Conservation (phyloP, 2,797 vertebrate species). For the Myotis findleyi region DNA sequence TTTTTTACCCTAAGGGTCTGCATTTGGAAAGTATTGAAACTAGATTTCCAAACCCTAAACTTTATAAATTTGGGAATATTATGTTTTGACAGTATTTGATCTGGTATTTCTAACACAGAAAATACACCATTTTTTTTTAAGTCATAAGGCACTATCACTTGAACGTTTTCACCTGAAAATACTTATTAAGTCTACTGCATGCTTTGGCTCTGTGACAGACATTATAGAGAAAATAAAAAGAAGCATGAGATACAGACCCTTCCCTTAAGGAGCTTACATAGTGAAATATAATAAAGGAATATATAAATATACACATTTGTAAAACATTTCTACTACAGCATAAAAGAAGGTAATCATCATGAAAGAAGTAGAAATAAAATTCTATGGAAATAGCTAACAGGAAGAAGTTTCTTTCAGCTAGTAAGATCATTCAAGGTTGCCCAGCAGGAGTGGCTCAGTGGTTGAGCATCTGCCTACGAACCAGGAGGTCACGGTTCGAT, state of each 20-base stretch:
- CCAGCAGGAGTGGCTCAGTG: neutral
- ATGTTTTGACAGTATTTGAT: neutral
- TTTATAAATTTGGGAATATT: neutral
- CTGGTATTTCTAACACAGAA: neutral
- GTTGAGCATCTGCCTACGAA: no score
- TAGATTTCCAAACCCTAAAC: neutral
- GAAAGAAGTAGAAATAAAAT: slow-evolving; percentile 40
- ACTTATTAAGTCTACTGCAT: neutral
- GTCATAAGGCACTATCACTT: neutral
- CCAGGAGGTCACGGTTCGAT: no score
- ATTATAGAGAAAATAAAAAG: neutral
- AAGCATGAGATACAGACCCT: neutral
- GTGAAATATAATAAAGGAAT: neutral
- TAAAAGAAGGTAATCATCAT: neutral
- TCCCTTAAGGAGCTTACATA: neutral
- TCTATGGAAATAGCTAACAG: neutral
- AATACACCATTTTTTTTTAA: neutral
- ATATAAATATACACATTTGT: neutral
- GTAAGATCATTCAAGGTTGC: neutral
- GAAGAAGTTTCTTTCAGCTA: neutral
- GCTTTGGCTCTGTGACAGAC: neutral
- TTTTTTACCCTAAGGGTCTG: neutral
- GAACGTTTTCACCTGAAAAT: neutral
- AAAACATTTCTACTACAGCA: neutral
- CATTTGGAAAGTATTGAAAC: neutral